Evolutionary conservation across 2,888 invertebrate species (phyloP).

Genomic region (Napeogenes inachia): DNA sequence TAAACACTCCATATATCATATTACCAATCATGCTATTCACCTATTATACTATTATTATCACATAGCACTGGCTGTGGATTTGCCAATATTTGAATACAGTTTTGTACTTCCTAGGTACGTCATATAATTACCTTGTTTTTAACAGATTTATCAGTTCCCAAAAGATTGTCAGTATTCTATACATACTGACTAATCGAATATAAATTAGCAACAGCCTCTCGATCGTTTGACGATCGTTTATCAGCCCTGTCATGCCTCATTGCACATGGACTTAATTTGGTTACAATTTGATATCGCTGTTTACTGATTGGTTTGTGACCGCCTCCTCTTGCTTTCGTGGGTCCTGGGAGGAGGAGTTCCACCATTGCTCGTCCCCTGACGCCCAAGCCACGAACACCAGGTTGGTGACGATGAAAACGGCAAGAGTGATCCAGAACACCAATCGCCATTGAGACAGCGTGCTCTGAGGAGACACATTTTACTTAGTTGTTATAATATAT

Average conservation of each 20-base stretch:
- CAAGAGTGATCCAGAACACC: slow-evolving; percentile 89
- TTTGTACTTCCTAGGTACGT: slow-evolving; percentile 29
- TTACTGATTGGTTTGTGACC: slow-evolving; percentile 44
- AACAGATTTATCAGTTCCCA: neutral
- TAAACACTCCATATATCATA: neutral
- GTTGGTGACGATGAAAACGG: slow-evolving; percentile 83
- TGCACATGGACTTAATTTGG: slow-evolving; percentile 20
- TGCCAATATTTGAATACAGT: slow-evolving; percentile 36
- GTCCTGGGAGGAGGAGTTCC: slow-evolving; percentile 79
- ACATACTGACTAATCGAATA: slow-evolving; percentile 10
- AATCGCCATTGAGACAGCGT: slow-evolving; percentile 83
- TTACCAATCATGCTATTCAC: slow-evolving; percentile 9
- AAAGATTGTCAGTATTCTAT: neutral
- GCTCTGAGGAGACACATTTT: slow-evolving; percentile 57
- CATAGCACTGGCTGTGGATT: slow-evolving; percentile 63
- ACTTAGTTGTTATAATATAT: slow-evolving; percentile 25
- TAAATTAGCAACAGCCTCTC: slow-evolving; percentile 17
- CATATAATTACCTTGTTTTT: slow-evolving; percentile 8
- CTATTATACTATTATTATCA: slow-evolving; percentile 54
- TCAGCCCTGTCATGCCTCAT: slow-evolving; percentile 27
- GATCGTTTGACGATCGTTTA: slow-evolving; percentile 8
- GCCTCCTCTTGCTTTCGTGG: slow-evolving; percentile 54
- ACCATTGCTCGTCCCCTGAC: slow-evolving; percentile 86
- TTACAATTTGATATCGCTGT: slow-evolving; percentile 60
- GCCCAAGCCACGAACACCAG: slow-evolving; percentile 84